Evolutionary conservation across 2,113 vertebrate species (phyloP), one percentile per base, ranked within the genome.

Genomic region (Coturnix japonica): DNA sequence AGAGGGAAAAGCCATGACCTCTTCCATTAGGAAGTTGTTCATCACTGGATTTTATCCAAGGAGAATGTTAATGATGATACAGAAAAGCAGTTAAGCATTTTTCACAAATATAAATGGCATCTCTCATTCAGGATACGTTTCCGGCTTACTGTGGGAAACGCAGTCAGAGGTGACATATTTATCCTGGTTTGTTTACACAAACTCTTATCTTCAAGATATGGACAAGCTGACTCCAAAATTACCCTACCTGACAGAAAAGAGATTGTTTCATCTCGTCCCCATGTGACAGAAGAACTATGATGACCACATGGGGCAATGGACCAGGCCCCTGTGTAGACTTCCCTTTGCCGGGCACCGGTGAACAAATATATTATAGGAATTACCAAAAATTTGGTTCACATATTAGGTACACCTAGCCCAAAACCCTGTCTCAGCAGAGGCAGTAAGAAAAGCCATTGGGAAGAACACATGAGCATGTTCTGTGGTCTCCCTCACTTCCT

Each of bases 1-100:
- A 97, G 22, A 96, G 69, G 72, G 54, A 78, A 94, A 96, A 94
- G 85, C 19, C 91, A 93, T 2, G 94, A 93, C 95, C 90, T 95
- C 83, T 97, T 95, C 87, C 53, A 94, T 93, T 78, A 97, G 98
- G 98, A 98, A 98, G 97, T 91, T 96, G 95, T 98, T 95, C 95
- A 97, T 98, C 97, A 96, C 30, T 88, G 95, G 90, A 95, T 89
- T 92, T 95, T 94, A 85, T 92, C 93, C 94, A 94, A 87, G 89
- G 41, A 89, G 83, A 96, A 91, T 86, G 85, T 95, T 97, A 97
- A 94, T 53, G 49, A 96, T 96, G 95, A 93, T 95, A 90, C 87
- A 94, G 64, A 94, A 95, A 94, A 95, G 35, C 54, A 37, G 49
- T 77, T 90, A 90, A 91, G 76, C 82, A 90, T 96, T 97, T 96